Base-by-base conservation (phyloP, 2,888 invertebrate species). In the Aporophyla lueneburgensis region DNA sequence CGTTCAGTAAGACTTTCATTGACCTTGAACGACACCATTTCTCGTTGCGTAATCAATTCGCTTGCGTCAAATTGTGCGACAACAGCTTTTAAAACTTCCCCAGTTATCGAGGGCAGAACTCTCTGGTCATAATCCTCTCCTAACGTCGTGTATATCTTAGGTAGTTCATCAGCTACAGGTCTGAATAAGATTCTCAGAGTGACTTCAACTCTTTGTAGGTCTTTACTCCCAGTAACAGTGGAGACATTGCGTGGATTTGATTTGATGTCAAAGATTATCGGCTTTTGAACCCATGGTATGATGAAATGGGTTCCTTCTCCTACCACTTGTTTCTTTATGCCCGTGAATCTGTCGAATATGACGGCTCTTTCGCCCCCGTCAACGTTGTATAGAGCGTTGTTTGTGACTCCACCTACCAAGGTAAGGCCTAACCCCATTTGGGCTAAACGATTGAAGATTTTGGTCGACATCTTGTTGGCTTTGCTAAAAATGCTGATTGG, bases 51-150 rank as follows among this genome's bases (percentile, higher is more conserved):
- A 90, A 99, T 99, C 88, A 99, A 96, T 95, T 99, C 99, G 71
- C 99, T 98, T 58, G 99, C 99, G 97, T 99, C 99, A 93, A 99
- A 99, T 92, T 99, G 99, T 1, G 99, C 99, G 49, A 99, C 99
- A 49, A 99, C 99, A 53, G 99, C 98, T 95, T 99, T 99, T 66
- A 99, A 94, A 12, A 99, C 99, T 97, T 99, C 99, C 84, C 98
- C 99, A 0, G 99, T 99, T 91, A 99, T 99, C 0, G 99, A 99
- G 5, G 99, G 99, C 73, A 99, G 93, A 12, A 99, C 99, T 92
- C 99, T 97, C 91, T 99, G 99, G 91, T 99, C 99, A 90, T 99
- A 99, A 94, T 99, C 99, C 84, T 98, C 97, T 71, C 99, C 99
- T 62, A 99, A 97, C 90, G 98, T 98, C 14, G 98, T 98, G 95